These are phyloP conservation scores for Chiloscyllium plagiosum DNA, from an alignment of 2,113 vertebrate genomes.

Conservation along the genomic window DNA sequence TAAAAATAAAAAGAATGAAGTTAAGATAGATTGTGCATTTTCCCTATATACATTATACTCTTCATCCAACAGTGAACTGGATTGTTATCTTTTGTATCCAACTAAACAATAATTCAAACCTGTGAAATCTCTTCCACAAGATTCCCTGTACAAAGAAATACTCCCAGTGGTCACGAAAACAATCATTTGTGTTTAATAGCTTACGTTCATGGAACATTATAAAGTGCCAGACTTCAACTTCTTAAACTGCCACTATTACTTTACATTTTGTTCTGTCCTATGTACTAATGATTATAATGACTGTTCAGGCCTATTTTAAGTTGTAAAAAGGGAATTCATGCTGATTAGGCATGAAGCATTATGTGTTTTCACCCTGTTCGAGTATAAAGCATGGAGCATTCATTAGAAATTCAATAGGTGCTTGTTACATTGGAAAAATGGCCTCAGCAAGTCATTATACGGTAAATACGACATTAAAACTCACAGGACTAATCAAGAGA, in stretches of 20 bases:
- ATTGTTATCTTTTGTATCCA: neutral
- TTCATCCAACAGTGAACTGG: neutral
- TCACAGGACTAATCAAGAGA: neutral
- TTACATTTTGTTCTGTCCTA: neutral
- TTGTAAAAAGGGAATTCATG: neutral
- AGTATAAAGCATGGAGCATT: neutral
- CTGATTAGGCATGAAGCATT: neutral
- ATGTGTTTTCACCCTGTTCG: neutral
- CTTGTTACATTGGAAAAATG: neutral
- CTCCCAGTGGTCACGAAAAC: neutral
- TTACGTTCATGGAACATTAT: neutral
- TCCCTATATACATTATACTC: neutral
- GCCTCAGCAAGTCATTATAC: neutral
- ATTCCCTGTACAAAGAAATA: neutral
- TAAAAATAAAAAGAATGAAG: neutral
- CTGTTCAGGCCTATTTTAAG: neutral
- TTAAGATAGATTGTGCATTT: neutral
- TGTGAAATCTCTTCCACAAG: neutral
- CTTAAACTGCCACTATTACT: neutral
- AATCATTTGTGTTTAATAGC: neutral
- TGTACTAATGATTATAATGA: neutral
- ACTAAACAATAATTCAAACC: neutral
- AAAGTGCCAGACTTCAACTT: constrained; percentile 3
- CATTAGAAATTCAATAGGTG: neutral
- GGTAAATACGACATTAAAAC: neutral